These are phyloP conservation scores for Apotomis betuletana DNA, from an alignment of 2,888 invertebrate genomes.

Conservation along the genomic window DNA sequence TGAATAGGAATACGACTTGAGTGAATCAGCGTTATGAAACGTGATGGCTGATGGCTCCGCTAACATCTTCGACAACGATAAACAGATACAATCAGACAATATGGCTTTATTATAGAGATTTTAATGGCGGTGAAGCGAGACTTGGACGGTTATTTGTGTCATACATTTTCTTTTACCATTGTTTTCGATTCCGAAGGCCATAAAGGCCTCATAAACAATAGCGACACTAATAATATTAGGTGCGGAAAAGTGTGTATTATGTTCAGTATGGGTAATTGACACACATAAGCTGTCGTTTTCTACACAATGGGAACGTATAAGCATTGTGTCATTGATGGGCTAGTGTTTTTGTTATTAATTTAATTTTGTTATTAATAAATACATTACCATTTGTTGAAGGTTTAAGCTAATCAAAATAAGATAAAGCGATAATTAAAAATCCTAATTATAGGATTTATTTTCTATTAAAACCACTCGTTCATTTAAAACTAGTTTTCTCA, in stretches of 20 bases:
- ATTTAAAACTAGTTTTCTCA: too few species aligned
- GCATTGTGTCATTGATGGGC: slow-evolving; percentile 2
- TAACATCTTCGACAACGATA: too few species aligned
- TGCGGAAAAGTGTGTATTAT: slow-evolving; percentile 11
- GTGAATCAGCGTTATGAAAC: slow-evolving; percentile 5
- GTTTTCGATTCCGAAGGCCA: slow-evolving; percentile 8
- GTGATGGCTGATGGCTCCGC: not conserved
- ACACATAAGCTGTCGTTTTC: not conserved
- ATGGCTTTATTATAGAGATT: slow-evolving; percentile 18
- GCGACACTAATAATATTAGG: slow-evolving; percentile 22
- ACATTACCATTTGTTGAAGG: too few species aligned
- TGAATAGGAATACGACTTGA: not conserved
- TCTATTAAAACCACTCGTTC: too few species aligned
- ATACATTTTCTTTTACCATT: slow-evolving; percentile 23
- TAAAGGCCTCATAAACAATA: slow-evolving; percentile 23
- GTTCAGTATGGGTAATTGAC: slow-evolving; percentile 6
- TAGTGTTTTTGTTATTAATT: too few species aligned
- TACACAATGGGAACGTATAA: not conserved
- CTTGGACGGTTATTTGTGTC: slow-evolving; percentile 26
- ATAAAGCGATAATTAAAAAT: too few species aligned
- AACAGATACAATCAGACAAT: not conserved
- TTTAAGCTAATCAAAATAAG: too few species aligned
- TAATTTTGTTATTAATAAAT: too few species aligned
- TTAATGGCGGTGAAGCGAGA: slow-evolving; percentile 17
- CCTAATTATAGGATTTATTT: too few species aligned